Base-by-base conservation (phyloP, 2,888 invertebrate genomes). In the Netelia melanura region DNA sequence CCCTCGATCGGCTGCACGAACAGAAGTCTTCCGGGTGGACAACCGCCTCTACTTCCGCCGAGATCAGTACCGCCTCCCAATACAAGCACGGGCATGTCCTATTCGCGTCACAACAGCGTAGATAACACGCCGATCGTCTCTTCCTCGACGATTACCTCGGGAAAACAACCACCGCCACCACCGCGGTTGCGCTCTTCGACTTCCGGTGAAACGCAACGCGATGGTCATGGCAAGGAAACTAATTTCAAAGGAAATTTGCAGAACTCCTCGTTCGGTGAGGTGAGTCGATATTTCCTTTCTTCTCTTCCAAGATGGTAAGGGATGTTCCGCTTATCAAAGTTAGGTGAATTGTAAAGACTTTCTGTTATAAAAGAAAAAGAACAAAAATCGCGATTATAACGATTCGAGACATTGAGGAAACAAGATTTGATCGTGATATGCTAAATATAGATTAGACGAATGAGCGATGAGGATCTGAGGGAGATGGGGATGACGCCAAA, bases 401-500 rank as follows among this genome's bases (percentile, higher is more conserved):
- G 6, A 38, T 38, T 38, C 38, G 38, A 38, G 38, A 38, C 38
- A 58, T 9, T 17, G 9, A 21, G 9, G 17, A 58, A 70, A 79
- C 78, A 62, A 21, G 65, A 43, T 78, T 78, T 84, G 70, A 77
- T 78, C 43, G 64, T 78, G 72, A 68, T 65, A 62, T 78, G 81
- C 84, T 85, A 76, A 85, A 83, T 88, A 83, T 93, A 96, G 96
- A 95, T 96, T 89, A 95, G 95, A 89, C 95, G 95, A 90, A 95
- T 96, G 92, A 95, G 95, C 77, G 96, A 96, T 85, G 96, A 96
- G 87, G 95, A 96, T 92, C 93, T 96, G 89, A 94, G 95, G 83
- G 96, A 96, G 84, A 92, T 95, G 86, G 95, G 94, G 58, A 90
- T 95, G 86, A 92, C 94, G 68, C 91, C 91, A 65, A 95, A 94